Conservation (phyloP, 2,888 invertebrate genomes). For the Melanophora roralis region DNA sequence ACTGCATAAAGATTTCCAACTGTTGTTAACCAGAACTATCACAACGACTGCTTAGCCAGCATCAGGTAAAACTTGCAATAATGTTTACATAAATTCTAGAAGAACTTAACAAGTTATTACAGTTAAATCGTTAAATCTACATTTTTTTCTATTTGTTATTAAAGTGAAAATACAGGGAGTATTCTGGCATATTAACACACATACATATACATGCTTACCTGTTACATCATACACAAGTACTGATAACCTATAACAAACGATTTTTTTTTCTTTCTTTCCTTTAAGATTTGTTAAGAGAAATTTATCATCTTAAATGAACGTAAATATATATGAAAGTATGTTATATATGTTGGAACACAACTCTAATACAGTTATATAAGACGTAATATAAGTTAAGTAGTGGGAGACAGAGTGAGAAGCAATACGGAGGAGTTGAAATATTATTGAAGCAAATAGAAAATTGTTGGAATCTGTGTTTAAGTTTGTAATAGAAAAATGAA, state of each 20-base stretch:
- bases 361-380: too few species aligned
- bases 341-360: too few species aligned
- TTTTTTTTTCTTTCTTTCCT: conserved; percentile 15
- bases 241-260: conserved; percentile 28
- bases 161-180: not conserved
- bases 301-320: conserved; percentile 37
- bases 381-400: conserved; percentile 7
- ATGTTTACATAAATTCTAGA: conserved; percentile 62
- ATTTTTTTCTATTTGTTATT: not conserved
- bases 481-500: conserved; percentile 9
- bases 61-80: conserved; percentile 57
- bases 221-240: not conserved
- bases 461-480: not conserved
- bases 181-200: not conserved
- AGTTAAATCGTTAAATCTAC: conserved; percentile 56
- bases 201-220: not conserved
- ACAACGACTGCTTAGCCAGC: not conserved
- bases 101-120: conserved; percentile 64
- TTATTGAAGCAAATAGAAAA: not conserved
- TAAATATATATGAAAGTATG: not conserved
- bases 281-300: conserved; percentile 24
- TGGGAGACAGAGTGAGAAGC: too few species aligned
- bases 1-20: not conserved
- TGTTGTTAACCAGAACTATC: conserved; percentile 10
- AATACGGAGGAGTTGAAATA: not conserved